Base-by-base conservation (phyloP, 2,113 vertebrate species). In the Ophthalmolycus amberensis region DNA sequence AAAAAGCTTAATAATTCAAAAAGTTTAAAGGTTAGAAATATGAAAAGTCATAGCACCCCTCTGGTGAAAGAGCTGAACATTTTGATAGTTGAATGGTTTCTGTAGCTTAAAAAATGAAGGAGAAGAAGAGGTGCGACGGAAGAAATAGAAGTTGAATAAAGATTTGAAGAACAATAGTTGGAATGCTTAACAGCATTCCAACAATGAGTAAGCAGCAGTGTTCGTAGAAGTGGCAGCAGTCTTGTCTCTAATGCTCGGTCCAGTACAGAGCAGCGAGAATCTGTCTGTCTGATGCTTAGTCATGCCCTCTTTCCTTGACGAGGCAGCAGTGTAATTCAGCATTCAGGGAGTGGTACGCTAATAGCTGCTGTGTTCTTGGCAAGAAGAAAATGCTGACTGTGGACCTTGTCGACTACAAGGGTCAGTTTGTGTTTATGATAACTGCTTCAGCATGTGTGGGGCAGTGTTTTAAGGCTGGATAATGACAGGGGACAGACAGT, bases 301-400 rank as follows among this genome's bases (percentile, higher is more conserved):
- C 86, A 88, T 74, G 29, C 48, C 38, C 76, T 38, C 56, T 12
- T 79, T 87, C 82, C 68, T 40, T 40, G 62, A 69, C 10, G 62
- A 68, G 67, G 74, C 34, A 22, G 85, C 65, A 42, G 77, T 64
- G 69, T 71, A 73, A 77, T 64, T 56, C 80, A 29, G 34, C 59
- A 73, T 73, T 64, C 52, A 71, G 85, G 81, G 64, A 89, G 85
- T 75, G 71, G 34, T 78, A 68, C 50, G 0, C 83, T 86, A 90
- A 89, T 71, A 42, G 79, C 86, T 27, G 59, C 79, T 82, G 67
- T 80, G 42, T 74, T 80, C 62, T 63, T 65, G 77, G 75, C 80
- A 40, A 82, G 79, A 83, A 79, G 71, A 85, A 87, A 91, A 34
- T 64, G 89, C 89, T 88, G 89, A 91, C 84, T 86, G 62, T 71